A percentile compares a stretch with the other conserved stretches of the same genome.
phyloP scores from a whole-genome alignment of 2,113 vertebrate genomes.

The Zosterops borbonicus region DNA sequence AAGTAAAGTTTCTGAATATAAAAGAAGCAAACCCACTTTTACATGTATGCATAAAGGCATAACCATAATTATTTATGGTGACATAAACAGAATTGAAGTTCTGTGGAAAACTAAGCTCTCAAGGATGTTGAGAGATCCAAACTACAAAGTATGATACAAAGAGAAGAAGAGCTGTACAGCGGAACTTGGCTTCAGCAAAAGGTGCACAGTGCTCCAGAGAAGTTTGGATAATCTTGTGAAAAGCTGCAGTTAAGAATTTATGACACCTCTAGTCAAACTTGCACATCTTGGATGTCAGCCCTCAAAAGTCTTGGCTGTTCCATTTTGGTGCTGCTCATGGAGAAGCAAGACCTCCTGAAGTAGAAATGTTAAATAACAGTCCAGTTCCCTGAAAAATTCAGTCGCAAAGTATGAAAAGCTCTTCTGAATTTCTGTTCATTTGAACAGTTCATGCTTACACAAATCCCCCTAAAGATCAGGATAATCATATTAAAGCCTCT shows the following conservation, averaged over 20 bases:
- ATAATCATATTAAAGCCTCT: slow-evolving; percentile 4
- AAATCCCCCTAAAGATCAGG: background rate
- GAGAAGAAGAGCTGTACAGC: background rate
- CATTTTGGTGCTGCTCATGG: background rate
- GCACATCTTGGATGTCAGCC: background rate
- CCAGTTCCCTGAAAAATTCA: background rate
- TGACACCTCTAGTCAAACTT: background rate
- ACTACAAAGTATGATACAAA: background rate
- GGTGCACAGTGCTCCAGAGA: background rate
- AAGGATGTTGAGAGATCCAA: background rate
- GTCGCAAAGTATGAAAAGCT: background rate
- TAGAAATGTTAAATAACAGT: background rate
- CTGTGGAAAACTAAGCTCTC: background rate
- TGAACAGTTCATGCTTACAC: background rate
- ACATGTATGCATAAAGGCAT: background rate
- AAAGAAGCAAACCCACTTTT: background rate
- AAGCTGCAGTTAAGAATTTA: background rate
- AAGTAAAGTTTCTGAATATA: background rate
- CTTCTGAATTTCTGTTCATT: background rate
- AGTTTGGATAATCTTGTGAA: background rate
- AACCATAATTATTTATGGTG: background rate
- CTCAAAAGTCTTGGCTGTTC: background rate
- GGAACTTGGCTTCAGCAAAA: background rate
- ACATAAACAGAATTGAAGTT: background rate
- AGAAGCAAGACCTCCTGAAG: background rate